Percentiles rank a stretch among this genome's conserved stretches.
Evolutionary conservation across 1,140 invertebrate genomes (phyloP).

Genomic region (Nixonia krombeini): DNA sequence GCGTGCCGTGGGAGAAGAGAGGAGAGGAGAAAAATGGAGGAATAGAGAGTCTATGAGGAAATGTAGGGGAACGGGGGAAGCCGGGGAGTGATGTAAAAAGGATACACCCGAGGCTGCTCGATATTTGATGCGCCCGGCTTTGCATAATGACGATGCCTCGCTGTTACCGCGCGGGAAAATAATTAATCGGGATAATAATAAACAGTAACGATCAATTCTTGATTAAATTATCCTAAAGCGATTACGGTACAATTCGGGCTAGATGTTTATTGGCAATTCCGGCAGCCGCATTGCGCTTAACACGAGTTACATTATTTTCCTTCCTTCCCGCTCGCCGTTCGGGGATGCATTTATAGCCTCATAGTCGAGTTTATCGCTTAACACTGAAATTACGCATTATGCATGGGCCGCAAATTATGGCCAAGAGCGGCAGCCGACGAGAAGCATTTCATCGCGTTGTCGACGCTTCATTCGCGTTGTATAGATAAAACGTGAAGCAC

Average conservation of each 20-base stretch:
- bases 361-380: constrained; percentile 21
- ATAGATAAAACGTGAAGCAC: constrained; percentile 6
- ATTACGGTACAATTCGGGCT: too few relatives aligned
- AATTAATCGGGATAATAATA: too few relatives aligned
- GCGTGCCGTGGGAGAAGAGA: constrained; percentile 20
- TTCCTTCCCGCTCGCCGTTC: constrained; percentile 1
- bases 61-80: background rate
- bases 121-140: too few relatives aligned
- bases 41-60: too few relatives aligned
- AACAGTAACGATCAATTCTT: too few relatives aligned
- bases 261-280: background rate
- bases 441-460: constrained; percentile 15
- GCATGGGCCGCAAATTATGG: constrained; percentile 24
- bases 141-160: too few relatives aligned
- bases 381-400: constrained; percentile 15
- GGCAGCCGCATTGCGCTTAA: background rate
- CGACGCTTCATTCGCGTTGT: constrained; percentile 14
- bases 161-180: too few relatives aligned
- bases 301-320: constrained; percentile 12
- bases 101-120: too few relatives aligned
- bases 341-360: constrained; percentile 32
- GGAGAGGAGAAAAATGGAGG: too few relatives aligned
- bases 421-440: constrained; percentile 9
- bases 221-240: too few relatives aligned
- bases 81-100: too few relatives aligned